Evolutionary conservation across 2,888 invertebrate genomes (phyloP).

Genomic region (Microctonus aethiopoides): DNA sequence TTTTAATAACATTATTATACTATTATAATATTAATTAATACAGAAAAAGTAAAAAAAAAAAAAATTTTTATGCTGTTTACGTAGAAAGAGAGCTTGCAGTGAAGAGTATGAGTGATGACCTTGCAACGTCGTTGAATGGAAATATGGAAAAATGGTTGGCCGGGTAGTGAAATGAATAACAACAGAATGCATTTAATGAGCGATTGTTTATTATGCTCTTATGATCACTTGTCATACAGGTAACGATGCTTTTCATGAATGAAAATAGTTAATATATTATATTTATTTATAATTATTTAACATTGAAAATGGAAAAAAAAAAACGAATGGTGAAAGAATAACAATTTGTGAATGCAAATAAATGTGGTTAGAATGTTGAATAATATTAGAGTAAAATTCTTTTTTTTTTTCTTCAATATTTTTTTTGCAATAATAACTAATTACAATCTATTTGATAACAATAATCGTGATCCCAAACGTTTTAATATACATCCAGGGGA

Average conservation of each 20-base stretch:
- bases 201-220: conserved; percentile 69
- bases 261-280: conserved; percentile 68
- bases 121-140: conserved; percentile 31
- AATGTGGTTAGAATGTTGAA: conserved; percentile 65
- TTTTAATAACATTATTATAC: not conserved
- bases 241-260: conserved; percentile 68
- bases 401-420: conserved; percentile 36
- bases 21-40: not conserved
- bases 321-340: conserved; percentile 49
- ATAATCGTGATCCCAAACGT: conserved; percentile 26
- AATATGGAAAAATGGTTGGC: conserved; percentile 45
- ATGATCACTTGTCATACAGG: conserved; percentile 68
- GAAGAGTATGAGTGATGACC: conserved; percentile 35
- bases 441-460: conserved; percentile 42
- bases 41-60: conserved; percentile 15
- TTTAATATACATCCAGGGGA: conserved; percentile 29
- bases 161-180: conserved; percentile 67
- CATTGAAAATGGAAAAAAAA: conserved; percentile 65
- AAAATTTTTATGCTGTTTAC: conserved; percentile 12
- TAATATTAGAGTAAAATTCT: conserved; percentile 56
- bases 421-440: conserved; percentile 42
- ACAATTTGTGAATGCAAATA: conserved; percentile 66
- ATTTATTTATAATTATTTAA: conserved; percentile 65
- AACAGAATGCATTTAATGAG: conserved; percentile 68
- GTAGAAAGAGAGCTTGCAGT: conserved; percentile 37